Conservation (phyloP, 2,113 vertebrate genomes). For the Madoqua kirkii region DNA sequence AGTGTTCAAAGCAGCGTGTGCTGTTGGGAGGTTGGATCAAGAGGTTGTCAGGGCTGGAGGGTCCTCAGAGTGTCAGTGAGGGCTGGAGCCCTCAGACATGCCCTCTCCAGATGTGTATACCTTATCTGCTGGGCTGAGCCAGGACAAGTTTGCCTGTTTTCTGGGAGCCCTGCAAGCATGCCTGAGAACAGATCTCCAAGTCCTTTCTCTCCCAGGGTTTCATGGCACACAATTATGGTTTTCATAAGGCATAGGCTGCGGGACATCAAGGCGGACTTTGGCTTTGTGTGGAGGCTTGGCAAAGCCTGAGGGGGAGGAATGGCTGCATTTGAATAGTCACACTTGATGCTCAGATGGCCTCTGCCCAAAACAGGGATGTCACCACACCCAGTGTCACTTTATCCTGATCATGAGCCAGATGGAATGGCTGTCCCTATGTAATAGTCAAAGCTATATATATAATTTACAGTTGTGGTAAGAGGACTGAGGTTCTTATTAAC, state of each 20-base stretch:
- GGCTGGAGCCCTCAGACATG: neutral
- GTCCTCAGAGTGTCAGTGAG: neutral
- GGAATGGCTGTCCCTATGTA: neutral
- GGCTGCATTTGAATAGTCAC: neutral
- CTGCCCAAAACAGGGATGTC: neutral
- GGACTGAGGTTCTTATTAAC: neutral
- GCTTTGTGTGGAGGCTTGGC: neutral
- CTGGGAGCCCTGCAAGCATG: neutral
- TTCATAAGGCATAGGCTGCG: neutral
- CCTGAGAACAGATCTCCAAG: neutral
- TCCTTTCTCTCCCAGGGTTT: neutral
- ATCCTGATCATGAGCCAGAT: neutral
- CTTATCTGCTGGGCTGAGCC: neutral
- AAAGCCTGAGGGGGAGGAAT: neutral
- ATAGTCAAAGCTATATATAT: neutral
- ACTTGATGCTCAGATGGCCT: neutral
- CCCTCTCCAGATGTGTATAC: neutral
- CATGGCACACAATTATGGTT: neutral
- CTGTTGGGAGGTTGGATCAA: neutral
- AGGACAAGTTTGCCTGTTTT: neutral
- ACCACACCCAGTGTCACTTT: neutral
- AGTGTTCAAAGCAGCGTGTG: rapidly evolving
- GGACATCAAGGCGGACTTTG: neutral
- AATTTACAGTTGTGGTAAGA: neutral
- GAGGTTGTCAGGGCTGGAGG: neutral